Evolutionary conservation across 2,113 vertebrate genomes (phyloP), one percentile per base, ranked within the genome.

Genomic region (Saguinus midas): DNA sequence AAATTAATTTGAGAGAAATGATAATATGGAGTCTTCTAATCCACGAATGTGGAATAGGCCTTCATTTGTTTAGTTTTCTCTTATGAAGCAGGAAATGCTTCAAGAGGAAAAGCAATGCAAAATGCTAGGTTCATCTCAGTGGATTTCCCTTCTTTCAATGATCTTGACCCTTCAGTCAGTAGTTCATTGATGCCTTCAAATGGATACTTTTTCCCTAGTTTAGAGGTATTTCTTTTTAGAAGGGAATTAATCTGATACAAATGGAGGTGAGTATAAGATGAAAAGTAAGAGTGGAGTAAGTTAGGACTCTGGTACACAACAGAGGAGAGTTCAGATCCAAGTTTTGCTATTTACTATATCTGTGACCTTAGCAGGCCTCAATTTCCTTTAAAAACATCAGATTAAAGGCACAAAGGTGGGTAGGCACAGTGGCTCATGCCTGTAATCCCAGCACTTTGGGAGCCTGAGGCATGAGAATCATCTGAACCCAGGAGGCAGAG

Each of bases 1-100:
- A 92, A 96, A 73, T 45, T 57, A 91, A 96, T 37, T 37, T 72
- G n/a, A 58, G 12, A 80, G 29, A 92, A 48, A 13, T 70, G 50
- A 50, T 86, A 79, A 89, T 93, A 83, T n/a, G 85, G 76, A 87
- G 70, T 91, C 82, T 90, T 78, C 68, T 85, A 83, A 92, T 52
- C 80, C 27, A 64, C 23, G 17, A 95, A 35, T 29, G n/a, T 84
- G n/a, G 32, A 73, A 52, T 45, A 78, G 83, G 55, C n/a, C 45
- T 90, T 29, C 10, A 18, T 84, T 90, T 90, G 21, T 73, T 91
- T 95, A 35, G 29, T 58, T 94, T 57, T 57, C 40, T 95, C 37
- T 50, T 90, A 35, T 29, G 61, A 75, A 64, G 25, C 20, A 89
- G 43, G 58, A 91, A 96, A 86, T 16, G 10, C 4, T 48, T 87